Conservation (phyloP, 2,797 vertebrate genomes). For the Meda fulgida region DNA sequence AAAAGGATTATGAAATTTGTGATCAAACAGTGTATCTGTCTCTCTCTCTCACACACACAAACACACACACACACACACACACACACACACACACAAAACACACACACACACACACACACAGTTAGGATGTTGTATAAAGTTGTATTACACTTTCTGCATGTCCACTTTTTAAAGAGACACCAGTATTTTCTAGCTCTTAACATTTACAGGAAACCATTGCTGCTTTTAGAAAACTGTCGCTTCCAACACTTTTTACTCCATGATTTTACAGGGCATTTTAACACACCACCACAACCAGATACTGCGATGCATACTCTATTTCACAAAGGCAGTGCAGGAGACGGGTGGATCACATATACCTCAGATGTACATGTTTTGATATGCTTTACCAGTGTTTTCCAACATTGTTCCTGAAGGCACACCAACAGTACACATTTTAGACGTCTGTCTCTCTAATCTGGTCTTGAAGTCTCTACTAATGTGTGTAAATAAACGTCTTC, state of each 20-base stretch:
- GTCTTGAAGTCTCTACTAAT: background rate
- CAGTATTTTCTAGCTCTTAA: background rate
- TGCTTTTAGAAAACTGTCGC: background rate
- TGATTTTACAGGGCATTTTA: background rate
- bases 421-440: background rate
- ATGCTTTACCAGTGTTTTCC: background rate
- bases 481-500: background rate
- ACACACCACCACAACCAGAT: background rate
- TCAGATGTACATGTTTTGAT: background rate
- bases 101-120: background rate
- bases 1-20: too few relatives aligned
- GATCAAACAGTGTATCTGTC: too few relatives aligned
- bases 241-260: background rate
- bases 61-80: background rate
- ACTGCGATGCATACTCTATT: background rate
- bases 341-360: too few relatives aligned
- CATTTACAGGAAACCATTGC: background rate
- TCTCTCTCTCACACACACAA: too few relatives aligned
- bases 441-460: background rate
- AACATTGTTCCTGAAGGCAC: background rate
- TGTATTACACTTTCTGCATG: background rate
- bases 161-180: background rate
- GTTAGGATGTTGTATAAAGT: background rate
- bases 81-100: accelerated
- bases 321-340: background rate